Evolutionary conservation across 1,140 invertebrate genomes (phyloP).

Genomic region (Harlomillsia oculata): DNA sequence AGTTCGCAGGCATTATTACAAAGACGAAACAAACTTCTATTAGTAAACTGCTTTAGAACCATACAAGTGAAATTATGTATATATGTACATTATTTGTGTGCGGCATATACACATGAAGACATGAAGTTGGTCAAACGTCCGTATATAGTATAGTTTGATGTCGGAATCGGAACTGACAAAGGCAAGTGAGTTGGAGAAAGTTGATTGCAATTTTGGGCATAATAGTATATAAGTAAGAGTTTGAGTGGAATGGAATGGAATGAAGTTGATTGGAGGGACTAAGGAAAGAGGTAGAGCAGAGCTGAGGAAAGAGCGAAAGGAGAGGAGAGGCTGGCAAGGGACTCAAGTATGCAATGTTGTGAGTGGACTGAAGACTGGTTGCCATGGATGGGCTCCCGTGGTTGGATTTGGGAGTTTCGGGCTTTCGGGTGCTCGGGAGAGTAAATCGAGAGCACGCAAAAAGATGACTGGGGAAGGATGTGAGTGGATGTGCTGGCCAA

Average conservation of each 20-base stretch:
- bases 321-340: constrained; percentile 3
- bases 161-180: too few relatives aligned
- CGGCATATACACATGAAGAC: too few relatives aligned
- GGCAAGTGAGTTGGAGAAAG: too few relatives aligned
- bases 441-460: constrained; percentile 13
- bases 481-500: constrained; percentile 14
- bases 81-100: too few relatives aligned
- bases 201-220: too few relatives aligned
- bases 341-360: constrained; percentile 29
- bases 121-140: too few relatives aligned
- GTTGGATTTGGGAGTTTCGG: neutral
- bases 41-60: too few relatives aligned
- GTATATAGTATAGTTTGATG: too few relatives aligned
- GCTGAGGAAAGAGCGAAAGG: neutral
- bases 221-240: too few relatives aligned
- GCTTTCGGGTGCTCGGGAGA: neutral
- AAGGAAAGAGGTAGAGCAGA: neutral
- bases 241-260: neutral
- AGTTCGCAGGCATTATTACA: too few relatives aligned
- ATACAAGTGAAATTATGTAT: too few relatives aligned
- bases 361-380: constrained; percentile 12
- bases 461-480: constrained; percentile 21
- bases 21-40: too few relatives aligned
- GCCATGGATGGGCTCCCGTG: constrained; percentile 16
- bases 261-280: neutral